Base-by-base conservation (phyloP, 1,140 invertebrate species). In the Whitmania pigra region DNA sequence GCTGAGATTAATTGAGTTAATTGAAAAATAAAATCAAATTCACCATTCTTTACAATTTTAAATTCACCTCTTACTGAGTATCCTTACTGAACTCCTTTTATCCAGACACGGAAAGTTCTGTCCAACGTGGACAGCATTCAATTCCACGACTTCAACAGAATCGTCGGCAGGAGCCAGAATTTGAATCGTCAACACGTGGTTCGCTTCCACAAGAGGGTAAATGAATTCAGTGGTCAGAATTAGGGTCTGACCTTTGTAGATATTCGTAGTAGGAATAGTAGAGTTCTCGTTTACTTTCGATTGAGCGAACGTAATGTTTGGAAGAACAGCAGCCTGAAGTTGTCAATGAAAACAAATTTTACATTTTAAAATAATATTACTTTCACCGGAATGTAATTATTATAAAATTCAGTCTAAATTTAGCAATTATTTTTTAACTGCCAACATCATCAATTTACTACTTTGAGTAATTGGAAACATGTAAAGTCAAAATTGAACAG, bases 241-340 rank as follows among this genome's bases (percentile, higher is more conserved):
- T 69, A 72, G 69, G 22, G 71, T 73, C 72, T 74, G 67, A 54
- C 73, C 73, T 74, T 74, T 72, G 55, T 73, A 73, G 57, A 22
- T 25, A 20, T 63, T 63, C 57, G 57, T 63, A 17, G 22, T 13
- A 31, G 57, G 57, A 13, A 63, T 20, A n/a, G 57, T 63, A 25
- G 57, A 63, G 57, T 63, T 63, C 18, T 63, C 57, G 15, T 63
- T 63, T 25, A 63, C 57, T 25, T 22, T 22, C 6, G 57, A 63
- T 63, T 63, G 57, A 31, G 29, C 9, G 57, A 63, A 63, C 4
- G 57, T 63, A 63, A 63, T 31, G 57, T 63, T 63, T 22, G 57
- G 57, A 7, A 63, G 57, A 31, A 31, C 57, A 18, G 57, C 57
- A 63, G 57, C 57, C 57, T 63, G 57, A 17, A 63, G 11, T 63